phyloP scores from a whole-genome alignment of 2,888 invertebrate genomes.

The Lutraria lutraria region DNA sequence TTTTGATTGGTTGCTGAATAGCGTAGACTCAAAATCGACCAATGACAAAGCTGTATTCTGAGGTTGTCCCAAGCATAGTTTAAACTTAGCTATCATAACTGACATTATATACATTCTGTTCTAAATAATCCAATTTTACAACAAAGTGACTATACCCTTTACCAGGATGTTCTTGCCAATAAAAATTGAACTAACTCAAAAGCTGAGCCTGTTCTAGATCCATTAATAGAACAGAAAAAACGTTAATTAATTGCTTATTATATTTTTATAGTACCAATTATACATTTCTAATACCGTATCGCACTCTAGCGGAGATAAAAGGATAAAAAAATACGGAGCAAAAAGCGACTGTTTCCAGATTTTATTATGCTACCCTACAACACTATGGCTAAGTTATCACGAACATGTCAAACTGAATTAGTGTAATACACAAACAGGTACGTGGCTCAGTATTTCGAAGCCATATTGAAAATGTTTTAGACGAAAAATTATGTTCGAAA shows the following conservation, averaged over 20 bases:
- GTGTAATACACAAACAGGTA: not conserved
- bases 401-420: not conserved
- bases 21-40: no score
- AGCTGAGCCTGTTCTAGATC: not conserved
- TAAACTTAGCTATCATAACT: no score
- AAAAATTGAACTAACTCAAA: no score
- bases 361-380: not conserved
- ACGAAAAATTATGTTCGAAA: not conserved
- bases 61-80: no score
- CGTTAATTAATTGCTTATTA: not conserved
- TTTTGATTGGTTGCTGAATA: no score
- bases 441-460: not conserved
- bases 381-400: not conserved
- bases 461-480: not conserved
- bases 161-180: no score
- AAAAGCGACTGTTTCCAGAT: not conserved
- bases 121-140: no score
- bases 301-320: not conserved
- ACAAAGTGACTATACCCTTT: no score
- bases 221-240: not conserved
- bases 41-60: no score
- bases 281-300: not conserved
- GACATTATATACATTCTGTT: no score
- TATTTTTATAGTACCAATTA: slow-evolving; percentile 3
- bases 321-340: not conserved